phyloP scores from a whole-genome alignment of 2,888 invertebrate species.

The Gasteruption jaculator region DNA sequence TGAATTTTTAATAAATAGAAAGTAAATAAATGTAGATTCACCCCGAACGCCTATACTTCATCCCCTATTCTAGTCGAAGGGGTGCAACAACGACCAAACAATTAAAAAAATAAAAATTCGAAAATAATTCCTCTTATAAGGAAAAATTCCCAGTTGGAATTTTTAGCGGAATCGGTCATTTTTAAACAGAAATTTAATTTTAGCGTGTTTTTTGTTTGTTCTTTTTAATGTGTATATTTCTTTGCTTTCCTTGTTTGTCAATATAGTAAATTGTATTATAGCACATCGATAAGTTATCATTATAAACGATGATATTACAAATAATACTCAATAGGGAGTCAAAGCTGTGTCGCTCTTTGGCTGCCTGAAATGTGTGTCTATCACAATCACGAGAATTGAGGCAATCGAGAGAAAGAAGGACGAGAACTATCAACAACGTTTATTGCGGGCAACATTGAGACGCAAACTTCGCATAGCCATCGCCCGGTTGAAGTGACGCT shows the following conservation, averaged over 20 bases:
- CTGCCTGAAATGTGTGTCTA: slow-evolving; percentile 24
- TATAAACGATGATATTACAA: slow-evolving; percentile 36
- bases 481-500: slow-evolving; percentile 82
- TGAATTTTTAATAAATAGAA: background rate
- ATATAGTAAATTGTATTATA: slow-evolving; percentile 36
- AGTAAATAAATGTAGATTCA: slow-evolving; percentile 1
- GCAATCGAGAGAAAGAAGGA: slow-evolving; percentile 18
- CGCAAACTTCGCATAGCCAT: slow-evolving; percentile 84
- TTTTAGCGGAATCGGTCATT: too few relatives aligned
- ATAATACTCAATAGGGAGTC: slow-evolving; percentile 35
- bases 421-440: slow-evolving; percentile 41
- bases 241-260: slow-evolving; percentile 13
- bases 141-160: too few relatives aligned
- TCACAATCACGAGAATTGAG: slow-evolving; percentile 24
- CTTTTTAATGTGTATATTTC: background rate
- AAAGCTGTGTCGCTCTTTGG: slow-evolving; percentile 21
- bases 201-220: too few relatives aligned
- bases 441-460: slow-evolving; percentile 46
- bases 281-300: slow-evolving; percentile 22
- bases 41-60: too few relatives aligned
- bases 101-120: too few relatives aligned
- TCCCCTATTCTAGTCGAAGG: too few relatives aligned
- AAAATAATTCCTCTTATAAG: too few relatives aligned
- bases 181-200: too few relatives aligned
- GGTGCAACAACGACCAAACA: too few relatives aligned